Percentiles rank a stretch among this genome's conserved stretches.
These are phyloP conservation scores for Gymnoscelis rufifasciata DNA, from an alignment of 2,888 invertebrate species.

Conservation along the genomic window DNA sequence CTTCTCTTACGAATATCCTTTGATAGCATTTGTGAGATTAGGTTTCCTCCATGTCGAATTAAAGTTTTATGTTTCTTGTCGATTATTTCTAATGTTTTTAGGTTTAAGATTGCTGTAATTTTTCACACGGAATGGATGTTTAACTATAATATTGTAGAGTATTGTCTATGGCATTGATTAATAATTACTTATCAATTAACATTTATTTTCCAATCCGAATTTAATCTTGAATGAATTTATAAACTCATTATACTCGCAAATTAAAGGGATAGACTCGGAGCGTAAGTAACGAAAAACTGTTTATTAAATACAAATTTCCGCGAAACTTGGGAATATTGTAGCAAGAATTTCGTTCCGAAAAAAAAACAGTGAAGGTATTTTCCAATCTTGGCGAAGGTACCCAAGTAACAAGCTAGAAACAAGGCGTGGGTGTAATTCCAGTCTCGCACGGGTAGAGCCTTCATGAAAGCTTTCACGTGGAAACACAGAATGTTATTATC, in stretches of 20 bases:
- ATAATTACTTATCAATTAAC: too few relatives aligned
- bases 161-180: too few relatives aligned
- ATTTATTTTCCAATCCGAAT: too few relatives aligned
- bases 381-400: neutral
- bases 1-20: slow-evolving; percentile 17
- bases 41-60: slow-evolving; percentile 9
- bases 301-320: neutral
- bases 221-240: too few relatives aligned
- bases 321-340: neutral
- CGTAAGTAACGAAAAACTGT: neutral
- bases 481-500: slow-evolving; percentile 8
- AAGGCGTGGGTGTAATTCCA: slow-evolving; percentile 3
- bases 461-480: slow-evolving; percentile 13
- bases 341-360: slow-evolving; percentile 4
- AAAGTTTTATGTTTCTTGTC: too few relatives aligned
- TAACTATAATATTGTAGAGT: too few relatives aligned
- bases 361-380: slow-evolving; percentile 7
- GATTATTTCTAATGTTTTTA: too few relatives aligned
- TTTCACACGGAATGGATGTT: too few relatives aligned
- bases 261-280: neutral
- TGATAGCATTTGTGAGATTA: slow-evolving; percentile 16
- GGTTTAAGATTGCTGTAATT: too few relatives aligned
- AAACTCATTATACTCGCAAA: neutral
- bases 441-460: neutral
- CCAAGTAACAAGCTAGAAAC: neutral